phyloP scores from a whole-genome alignment of 2,797 vertebrate genomes.

The Agapornis canus region DNA sequence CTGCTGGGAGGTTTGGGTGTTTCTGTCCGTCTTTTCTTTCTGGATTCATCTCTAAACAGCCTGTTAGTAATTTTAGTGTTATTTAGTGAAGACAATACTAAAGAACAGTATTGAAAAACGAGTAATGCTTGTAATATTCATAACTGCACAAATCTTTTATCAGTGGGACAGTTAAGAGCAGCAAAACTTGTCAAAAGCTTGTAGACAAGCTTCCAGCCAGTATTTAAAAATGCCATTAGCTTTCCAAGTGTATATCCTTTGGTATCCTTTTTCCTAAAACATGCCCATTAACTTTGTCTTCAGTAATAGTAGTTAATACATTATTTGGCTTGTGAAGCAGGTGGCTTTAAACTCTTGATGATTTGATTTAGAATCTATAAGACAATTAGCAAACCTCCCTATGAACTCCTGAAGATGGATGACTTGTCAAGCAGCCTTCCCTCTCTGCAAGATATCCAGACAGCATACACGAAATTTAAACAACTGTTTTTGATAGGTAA shows the following conservation, averaged over 20 bases:
- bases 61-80: not conserved
- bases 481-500: constrained; percentile 88
- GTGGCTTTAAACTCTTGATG: constrained; percentile 46
- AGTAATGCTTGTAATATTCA: not conserved
- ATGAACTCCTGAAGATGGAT: constrained; percentile 82
- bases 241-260: not conserved
- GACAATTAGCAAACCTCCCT: constrained; percentile 80
- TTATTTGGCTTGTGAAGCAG: not conserved
- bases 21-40: not conserved
- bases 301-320: not conserved
- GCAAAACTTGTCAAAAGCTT: not conserved
- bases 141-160: not conserved
- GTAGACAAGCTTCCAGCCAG: not conserved
- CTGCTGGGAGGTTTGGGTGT: not conserved
- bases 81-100: not conserved
- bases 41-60: not conserved
- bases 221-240: not conserved
- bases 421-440: constrained; percentile 85
- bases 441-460: constrained; percentile 85
- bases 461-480: constrained; percentile 85
- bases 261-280: not conserved
- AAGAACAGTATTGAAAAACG: not conserved
- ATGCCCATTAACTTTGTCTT: not conserved
- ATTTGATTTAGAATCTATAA: constrained; percentile 76
- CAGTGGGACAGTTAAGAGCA: not conserved